Evolutionary conservation across 2,797 vertebrate species (phyloP).

Genomic region (Myotis findleyi): DNA sequence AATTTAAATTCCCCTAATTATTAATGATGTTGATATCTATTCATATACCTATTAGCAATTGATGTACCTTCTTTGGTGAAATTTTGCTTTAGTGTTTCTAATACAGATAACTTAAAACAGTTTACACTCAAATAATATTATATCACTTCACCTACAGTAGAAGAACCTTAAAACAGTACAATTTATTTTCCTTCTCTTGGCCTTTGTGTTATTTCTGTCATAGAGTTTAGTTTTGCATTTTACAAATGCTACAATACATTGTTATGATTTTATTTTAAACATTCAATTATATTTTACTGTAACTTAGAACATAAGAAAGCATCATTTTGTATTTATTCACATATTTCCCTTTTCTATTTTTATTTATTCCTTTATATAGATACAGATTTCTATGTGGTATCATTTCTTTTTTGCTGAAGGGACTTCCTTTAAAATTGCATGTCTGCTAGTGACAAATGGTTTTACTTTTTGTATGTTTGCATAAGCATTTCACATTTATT

Average conservation of each 20-base stretch:
- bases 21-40: neutral
- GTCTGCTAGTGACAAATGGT: neutral
- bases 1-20: constrained; percentile 24
- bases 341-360: neutral
- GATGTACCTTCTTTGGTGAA: neutral
- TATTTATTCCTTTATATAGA: neutral
- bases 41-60: neutral
- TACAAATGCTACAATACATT: neutral
- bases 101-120: neutral
- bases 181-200: neutral
- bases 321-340: constrained; percentile 26
- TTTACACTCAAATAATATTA: constrained; percentile 35
- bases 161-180: neutral
- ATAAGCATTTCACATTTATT: constrained; percentile 35
- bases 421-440: constrained; percentile 15
- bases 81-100: constrained; percentile 35
- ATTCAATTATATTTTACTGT: constrained; percentile 10
- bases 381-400: constrained; percentile 9
- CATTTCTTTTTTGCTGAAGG: constrained; percentile 13
- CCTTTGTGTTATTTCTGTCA: neutral
- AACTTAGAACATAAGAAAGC: neutral
- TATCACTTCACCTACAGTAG: neutral
- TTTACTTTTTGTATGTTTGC: constrained; percentile 38
- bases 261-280: constrained; percentile 5
- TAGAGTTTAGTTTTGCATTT: neutral